phyloP scores from a whole-genome alignment of 2,888 invertebrate species.

The Julus scanicus region DNA sequence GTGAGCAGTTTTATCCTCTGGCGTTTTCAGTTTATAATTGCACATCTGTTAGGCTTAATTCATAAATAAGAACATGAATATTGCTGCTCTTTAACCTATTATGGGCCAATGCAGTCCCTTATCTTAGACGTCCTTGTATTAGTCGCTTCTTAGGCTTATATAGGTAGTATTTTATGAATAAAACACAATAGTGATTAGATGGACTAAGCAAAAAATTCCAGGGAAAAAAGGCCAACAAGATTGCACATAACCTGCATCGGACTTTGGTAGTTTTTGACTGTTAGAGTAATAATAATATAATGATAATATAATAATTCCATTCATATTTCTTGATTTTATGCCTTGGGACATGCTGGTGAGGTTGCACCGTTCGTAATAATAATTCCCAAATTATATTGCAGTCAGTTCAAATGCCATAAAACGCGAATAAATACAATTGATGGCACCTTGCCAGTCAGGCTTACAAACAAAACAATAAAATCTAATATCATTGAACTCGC shows the following conservation, averaged over 20 bases:
- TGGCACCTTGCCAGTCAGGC: slow-evolving; percentile 36
- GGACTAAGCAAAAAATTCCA: neutral
- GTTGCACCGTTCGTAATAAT: slow-evolving; percentile 26
- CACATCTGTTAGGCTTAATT: neutral
- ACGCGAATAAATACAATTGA: slow-evolving; percentile 39
- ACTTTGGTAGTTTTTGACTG: neutral
- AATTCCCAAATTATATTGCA: slow-evolving; percentile 39
- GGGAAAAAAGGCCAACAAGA: neutral
- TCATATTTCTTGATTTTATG: slow-evolving; percentile 6
- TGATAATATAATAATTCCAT: slow-evolving; percentile 29
- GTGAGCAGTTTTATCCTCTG: too few species aligned
- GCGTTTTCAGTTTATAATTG: too few species aligned
- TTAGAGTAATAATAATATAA: slow-evolving; percentile 1
- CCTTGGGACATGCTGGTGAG: neutral
- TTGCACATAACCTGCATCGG: neutral
- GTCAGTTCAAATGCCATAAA: slow-evolving; percentile 36
- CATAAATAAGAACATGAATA: neutral
- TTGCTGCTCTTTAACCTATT: neutral
- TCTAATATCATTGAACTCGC: slow-evolving; percentile 20
- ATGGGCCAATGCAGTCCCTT: neutral
- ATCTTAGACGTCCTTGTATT: neutral
- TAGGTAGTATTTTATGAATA: neutral
- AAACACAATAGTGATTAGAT: neutral
- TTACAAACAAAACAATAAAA: slow-evolving; percentile 24
- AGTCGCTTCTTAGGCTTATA: neutral